Base-by-base conservation (phyloP, 2,888 invertebrate genomes). In the Ischnus inquisitorius region DNA sequence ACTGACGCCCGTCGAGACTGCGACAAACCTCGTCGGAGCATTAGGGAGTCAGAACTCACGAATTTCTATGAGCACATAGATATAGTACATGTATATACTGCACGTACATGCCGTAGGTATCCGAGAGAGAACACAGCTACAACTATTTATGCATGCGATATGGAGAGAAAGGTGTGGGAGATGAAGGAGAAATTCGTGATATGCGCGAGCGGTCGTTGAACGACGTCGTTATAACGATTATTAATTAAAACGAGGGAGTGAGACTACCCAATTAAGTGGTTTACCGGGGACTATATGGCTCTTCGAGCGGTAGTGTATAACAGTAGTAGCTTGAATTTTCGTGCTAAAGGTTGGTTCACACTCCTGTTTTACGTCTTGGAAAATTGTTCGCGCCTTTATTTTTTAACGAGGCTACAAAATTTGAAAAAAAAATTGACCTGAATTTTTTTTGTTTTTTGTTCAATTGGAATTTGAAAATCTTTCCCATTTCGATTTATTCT, bases 151-250 rank as follows among this genome's bases (percentile, higher is more conserved):
- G 74, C 68, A 79, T 43, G 41, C 22, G 62, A 43, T 41, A 43
- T 41, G 22, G 57, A 25, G n/a, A 25, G 57, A 60, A 72, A 72
- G 22, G 72, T 48, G 48, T 60, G 72, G 16, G 22, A 62, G 54
- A 69, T 51, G 25, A 3, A 69, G 43, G 57, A 71, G 68, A 22
- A 54, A 68, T 48, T 12, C 51, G 51, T 19, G n/a, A 65, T 54
- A 22, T 14, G 46, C 54, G 41, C 41, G 41, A 41, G 60, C 41
- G 60, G 46, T 69, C 74, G 72, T 68, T 69, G 62, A 80, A 62
- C 75, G 75, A 80, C 75, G 75, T 80, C 75, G 68, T 75, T 80
- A 80, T 75, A 80, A 68, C 80, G 80, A 75, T 80, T 80, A 62
- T 80, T 80, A 80, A 80, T 80, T 75, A 75, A 80, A 80, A 80